Evolutionary conservation across 2,113 vertebrate species (phyloP), one percentile per base, ranked within the genome.

Genomic region (Corvus hawaiiensis): DNA sequence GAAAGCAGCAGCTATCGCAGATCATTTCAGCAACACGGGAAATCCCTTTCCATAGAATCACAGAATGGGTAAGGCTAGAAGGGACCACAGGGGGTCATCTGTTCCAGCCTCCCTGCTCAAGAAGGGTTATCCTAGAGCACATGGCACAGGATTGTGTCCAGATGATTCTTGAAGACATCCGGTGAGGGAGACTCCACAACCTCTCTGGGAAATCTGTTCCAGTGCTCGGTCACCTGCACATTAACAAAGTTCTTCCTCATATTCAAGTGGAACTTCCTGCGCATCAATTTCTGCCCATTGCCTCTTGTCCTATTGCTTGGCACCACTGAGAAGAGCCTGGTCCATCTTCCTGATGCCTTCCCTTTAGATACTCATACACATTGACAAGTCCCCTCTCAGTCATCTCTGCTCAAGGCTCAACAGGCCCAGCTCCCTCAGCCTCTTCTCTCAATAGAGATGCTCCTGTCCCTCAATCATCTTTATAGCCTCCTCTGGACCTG

Each of bases 141-240:
- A 9, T 16, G 19, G 22, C 37, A 24, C 37, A 66, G 32, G 33
- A 17, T 20, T 52, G 9, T 5, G 4, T 44, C 22, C 52, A 44
- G 33, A 33, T 0, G 0, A 16, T 51, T 66, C 37, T 22, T 51
- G 52, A 52, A 37, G 16, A 37, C 17, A 8, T 66, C 12, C 0
- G 1, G 12, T 27, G 8, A 58, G 18, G 15, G 22, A 24, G 11
- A 44, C 4, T 66, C 12, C 28, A 8, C 7, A 39, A 10, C 7
- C 13, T 28, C 33, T 28, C 37, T 59, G 27, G 16, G 4, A 10
- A 59, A 27, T 24, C 44, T 52, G 7, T 44, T 28, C 8, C 18
- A 37, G 11, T 43, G 15, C 27, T 64, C 0, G 0, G 32, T 59
- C 44, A 59, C 28, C 27, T 0, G 0, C 23, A 30, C 11, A 39